Base-by-base conservation (phyloP, 1,140 invertebrate species). In the Nylanderia fulva region DNA sequence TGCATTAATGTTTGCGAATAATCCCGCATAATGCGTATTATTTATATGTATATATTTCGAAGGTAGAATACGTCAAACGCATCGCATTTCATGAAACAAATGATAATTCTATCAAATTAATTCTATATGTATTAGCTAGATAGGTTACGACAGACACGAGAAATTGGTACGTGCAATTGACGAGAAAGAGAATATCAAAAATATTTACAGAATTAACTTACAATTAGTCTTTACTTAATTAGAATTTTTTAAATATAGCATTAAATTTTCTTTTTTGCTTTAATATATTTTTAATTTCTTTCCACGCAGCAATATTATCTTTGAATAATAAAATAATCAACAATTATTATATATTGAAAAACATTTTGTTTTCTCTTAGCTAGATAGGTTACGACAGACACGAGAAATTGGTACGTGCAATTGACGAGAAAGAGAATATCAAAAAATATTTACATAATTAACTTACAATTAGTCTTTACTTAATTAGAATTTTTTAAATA, bases 61-160 rank as follows among this genome's bases (percentile, higher is more conserved):
- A 27, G 13, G 21, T 11, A n/a, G 24, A 82, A 29, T 42, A n/a
- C 15, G 42, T 27, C 60, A 15, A 29, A 66, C n/a, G 42, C 27
- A 27, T 56, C 18, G 42, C 24, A 33, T 42, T 42, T 42, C 21
- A 52, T 13, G 36, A 79, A 66, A 58, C 24, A 79, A 61, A 72
- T 33, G 29, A 33, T 71, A 71, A 71, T 21, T 52, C 11, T 52
- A 54, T 72, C 36, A 54, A 71, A 33, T 33, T 3, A 33, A 33
- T 33, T 33, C 36, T 15, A 77, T 69, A 45, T n/a, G n/a, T 15
- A 54, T 71, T 66, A n/a, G 24, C 15, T 18, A 27, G 33, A 56
- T n/a, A 52, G 11, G 27, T 63, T 52, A 13, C 18, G 48, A 42
- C 29, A 60, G 39, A 29, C 27, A 48, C 36, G 27, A 48, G 52